Conservation (phyloP, 1,140 invertebrate species). For the Solenopsis invicta region DNA sequence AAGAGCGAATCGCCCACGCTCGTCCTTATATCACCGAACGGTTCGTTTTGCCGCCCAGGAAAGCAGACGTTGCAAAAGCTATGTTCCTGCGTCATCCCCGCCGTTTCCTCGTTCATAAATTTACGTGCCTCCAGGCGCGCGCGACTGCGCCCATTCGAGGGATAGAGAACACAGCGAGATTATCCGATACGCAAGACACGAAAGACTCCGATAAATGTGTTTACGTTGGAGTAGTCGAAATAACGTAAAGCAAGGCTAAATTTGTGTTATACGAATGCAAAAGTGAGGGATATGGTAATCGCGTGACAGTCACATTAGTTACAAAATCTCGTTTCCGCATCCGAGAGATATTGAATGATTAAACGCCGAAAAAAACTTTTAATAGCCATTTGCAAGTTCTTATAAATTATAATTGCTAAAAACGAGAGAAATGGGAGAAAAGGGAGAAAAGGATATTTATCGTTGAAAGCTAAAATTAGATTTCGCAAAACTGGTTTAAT, state of each 20-base stretch:
- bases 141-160: constrained; percentile 67
- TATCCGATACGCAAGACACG: constrained; percentile 17
- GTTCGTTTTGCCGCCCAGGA: constrained; percentile 71
- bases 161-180: constrained; percentile 51
- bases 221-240: not conserved
- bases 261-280: not conserved
- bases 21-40: constrained; percentile 79
- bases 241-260: not conserved
- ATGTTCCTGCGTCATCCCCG: constrained; percentile 61
- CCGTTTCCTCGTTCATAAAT: constrained; percentile 82
- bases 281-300: not conserved
- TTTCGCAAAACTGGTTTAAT: not conserved
- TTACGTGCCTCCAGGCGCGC: constrained; percentile 70
- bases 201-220: constrained; percentile 26
- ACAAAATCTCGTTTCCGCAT: not conserved
- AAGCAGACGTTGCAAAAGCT: constrained; percentile 69
- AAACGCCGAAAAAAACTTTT: not conserved
- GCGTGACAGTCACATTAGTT: not conserved
- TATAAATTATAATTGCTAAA: not conserved
- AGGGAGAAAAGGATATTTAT: not conserved
- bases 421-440: too few species aligned
- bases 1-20: constrained; percentile 77
- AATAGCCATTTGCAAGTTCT: not conserved
- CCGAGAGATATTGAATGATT: not conserved
- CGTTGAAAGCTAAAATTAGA: not conserved